Percentiles rank a stretch among this genome's conserved stretches.
Evolutionary conservation across 2,888 invertebrate species (phyloP).

Genomic region (Octodonta nipae): DNA sequence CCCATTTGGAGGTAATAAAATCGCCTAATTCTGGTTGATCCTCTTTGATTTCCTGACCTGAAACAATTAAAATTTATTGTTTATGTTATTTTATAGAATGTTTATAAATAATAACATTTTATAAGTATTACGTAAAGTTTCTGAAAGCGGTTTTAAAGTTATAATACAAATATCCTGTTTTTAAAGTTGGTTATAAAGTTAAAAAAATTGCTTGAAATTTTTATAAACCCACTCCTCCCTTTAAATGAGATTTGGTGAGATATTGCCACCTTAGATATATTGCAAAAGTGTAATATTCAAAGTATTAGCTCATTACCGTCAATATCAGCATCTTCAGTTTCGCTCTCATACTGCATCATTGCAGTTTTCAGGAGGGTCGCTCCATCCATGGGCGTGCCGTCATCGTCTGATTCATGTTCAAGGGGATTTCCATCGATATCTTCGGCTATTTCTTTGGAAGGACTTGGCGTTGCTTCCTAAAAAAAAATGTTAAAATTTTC

Average conservation of each 20-base stretch:
- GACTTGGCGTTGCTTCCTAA: constrained; percentile 13
- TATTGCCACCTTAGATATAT: too few relatives aligned
- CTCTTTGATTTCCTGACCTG: constrained; percentile 27
- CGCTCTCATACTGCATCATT: constrained; percentile 38
- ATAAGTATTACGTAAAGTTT: too few relatives aligned
- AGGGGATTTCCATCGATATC: constrained; percentile 58
- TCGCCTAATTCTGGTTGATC: constrained; percentile 40
- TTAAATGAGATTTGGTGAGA: too few relatives aligned
- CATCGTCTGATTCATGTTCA: constrained; percentile 43
- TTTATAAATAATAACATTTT: too few relatives aligned
- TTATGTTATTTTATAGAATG: constrained; percentile 28
- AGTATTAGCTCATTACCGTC: constrained; percentile 41
- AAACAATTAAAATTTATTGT: neutral
- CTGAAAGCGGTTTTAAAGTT: too few relatives aligned
- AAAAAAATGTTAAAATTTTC: constrained; percentile 1
- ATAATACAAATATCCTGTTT: too few relatives aligned
- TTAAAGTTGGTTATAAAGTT: too few relatives aligned
- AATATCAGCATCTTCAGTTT: constrained; percentile 47
- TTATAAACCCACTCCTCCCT: too few relatives aligned
- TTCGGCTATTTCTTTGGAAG: constrained; percentile 12
- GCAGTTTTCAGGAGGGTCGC: constrained; percentile 65
- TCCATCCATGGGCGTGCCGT: constrained; percentile 64
- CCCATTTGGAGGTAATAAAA: constrained; percentile 91
- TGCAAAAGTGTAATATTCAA: neutral
- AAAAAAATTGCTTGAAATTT: too few relatives aligned